Base-by-base conservation (phyloP, 64 coral and sea anemone genomes). In the Dendronephthya gigantea region DNA sequence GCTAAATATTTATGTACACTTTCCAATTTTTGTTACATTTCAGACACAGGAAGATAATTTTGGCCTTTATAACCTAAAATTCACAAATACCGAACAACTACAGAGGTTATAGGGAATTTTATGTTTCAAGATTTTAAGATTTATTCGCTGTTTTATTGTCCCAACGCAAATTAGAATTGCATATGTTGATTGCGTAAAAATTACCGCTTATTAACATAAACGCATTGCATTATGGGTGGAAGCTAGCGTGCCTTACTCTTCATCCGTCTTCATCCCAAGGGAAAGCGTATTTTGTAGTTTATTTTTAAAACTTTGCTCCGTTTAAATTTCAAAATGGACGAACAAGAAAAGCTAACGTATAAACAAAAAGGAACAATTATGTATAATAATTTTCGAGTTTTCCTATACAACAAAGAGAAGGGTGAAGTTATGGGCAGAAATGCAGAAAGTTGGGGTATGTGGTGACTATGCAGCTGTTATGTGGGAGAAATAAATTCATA, bases 391-490 rank as follows among this genome's bases (percentile, higher is more conserved):
- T 79, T 79, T 10, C 36, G 72, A 36, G 28, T 34, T 28, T 79
- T 79, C 32, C 32, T 79, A 13, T 79, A 79, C 72, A 79, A 79
- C 36, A 79, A 39, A 39, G 72, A 79, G 11, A 79, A 79, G 10
- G 72, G 72, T 15, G 72, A 79, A 79, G 72, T 79, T 34, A 79
- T 79, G 72, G 72, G 72, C 30, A 79, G 72, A 39, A 79, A 79
- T 34, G 72, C 72, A 33, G 30, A 34, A 79, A 79, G 72, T 33
- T 79, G 72, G 72, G 72, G 72, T 79, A 79, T 34, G 72, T 79
- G 4, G 25, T 27, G 25, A 19, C n/a, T 23, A 27, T 27, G 55
- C 55, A 62, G 55, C 55, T 62, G 55, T 62, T 62, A 1, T 62
- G 17, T 13, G 55, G 55, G 55, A 62, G 55, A 62, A 62, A 62